Evolutionary conservation across 2,888 invertebrate species (phyloP).

Genomic region (Diplolepis rosae): DNA sequence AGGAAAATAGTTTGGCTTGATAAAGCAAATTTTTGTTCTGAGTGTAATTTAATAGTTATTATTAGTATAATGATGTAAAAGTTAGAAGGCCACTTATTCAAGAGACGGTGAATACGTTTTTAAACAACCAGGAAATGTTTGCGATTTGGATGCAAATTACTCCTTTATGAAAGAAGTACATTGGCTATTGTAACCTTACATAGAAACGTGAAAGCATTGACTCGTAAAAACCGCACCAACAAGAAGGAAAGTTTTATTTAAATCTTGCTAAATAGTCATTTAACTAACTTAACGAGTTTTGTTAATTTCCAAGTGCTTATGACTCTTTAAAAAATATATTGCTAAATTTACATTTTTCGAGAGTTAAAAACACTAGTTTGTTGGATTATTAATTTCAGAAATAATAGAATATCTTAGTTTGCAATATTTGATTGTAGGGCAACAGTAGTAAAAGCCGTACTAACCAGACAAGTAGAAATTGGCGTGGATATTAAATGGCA

Average conservation of each 20-base stretch:
- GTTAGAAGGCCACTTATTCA: too few relatives aligned
- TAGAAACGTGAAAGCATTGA: conserved; percentile 15
- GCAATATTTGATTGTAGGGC: neutral
- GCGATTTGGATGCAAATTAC: conserved; percentile 7
- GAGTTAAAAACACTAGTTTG: neutral
- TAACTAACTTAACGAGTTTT: neutral
- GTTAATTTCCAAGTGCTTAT: neutral
- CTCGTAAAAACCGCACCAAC: conserved; percentile 11
- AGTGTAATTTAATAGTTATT: too few relatives aligned
- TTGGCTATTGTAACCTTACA: neutral
- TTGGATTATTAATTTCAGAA: neutral
- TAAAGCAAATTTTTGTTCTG: too few relatives aligned
- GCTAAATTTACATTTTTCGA: neutral
- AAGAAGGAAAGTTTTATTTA: conserved; percentile 14
- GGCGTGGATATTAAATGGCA: neutral
- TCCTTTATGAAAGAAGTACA: neutral
- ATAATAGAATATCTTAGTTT: neutral
- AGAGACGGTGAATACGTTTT: neutral
- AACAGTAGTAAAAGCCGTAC: conserved; percentile 2
- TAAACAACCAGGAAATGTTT: conserved; percentile 2
- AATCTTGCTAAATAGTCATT: conserved; percentile 10
- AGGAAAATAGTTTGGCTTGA: too few relatives aligned
- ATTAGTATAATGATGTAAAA: neutral
- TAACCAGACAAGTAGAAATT: neutral
- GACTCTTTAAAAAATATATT: neutral